Evolutionary conservation across 2,888 invertebrate genomes (phyloP).

Genomic region (Nudaria mundana): DNA sequence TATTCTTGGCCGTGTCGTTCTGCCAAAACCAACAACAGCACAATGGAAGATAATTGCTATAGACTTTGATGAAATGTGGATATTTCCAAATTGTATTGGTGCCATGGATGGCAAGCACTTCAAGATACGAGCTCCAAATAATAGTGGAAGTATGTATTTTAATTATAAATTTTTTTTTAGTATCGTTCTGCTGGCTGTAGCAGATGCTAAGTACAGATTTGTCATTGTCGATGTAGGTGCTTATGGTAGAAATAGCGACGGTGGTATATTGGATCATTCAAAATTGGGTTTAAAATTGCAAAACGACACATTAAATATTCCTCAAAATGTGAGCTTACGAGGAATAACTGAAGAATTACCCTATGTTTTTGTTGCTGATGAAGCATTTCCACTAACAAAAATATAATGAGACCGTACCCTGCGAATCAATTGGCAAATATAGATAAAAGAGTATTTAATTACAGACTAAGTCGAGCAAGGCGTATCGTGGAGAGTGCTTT

Average conservation of each 20-base stretch:
- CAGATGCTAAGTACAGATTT: too few species aligned
- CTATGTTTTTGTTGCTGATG: not conserved
- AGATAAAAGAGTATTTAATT: not conserved
- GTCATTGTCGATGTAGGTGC: not conserved
- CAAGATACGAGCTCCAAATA: slow-evolving; percentile 2
- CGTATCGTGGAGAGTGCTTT: not conserved
- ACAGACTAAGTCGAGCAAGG: not conserved
- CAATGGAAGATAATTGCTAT: too few species aligned
- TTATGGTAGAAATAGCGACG: not conserved
- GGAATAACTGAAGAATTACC: not conserved
- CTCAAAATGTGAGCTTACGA: not conserved
- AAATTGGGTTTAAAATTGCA: not conserved
- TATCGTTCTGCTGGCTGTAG: too few species aligned
- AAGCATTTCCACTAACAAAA: not conserved
- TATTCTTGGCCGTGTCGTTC: not conserved
- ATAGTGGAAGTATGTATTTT: slow-evolving; percentile 4
- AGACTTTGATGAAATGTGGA: not conserved
- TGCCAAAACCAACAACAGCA: not conserved
- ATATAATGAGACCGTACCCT: not conserved
- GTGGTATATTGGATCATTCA: not conserved
- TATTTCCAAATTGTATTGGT: too few species aligned
- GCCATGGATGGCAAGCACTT: too few species aligned
- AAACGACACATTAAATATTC: not conserved
- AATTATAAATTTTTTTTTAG: slow-evolving; percentile 1
- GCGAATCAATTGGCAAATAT: not conserved